A percentile compares a stretch with the other conserved stretches of the same genome.
Conservation (phyloP, 2,113 vertebrate species). For the Okapia johnstoni region DNA sequence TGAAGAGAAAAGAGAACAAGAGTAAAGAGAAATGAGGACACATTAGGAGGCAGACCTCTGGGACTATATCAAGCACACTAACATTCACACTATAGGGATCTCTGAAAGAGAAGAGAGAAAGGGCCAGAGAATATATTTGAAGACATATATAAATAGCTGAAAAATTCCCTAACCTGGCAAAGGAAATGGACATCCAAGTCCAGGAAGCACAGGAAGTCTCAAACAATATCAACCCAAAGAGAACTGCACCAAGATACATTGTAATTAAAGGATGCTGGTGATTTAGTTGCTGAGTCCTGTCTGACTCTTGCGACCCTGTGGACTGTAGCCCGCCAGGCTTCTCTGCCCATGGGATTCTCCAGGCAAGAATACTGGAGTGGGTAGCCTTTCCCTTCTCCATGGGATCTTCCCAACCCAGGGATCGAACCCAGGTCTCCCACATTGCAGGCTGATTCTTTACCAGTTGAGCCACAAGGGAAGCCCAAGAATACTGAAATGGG, state of each 20-base stretch:
- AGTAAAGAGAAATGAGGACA: not conserved
- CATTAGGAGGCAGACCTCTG: not conserved
- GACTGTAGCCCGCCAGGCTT: not conserved
- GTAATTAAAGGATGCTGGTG: not conserved
- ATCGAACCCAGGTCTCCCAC: not conserved
- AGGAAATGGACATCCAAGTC: not conserved
- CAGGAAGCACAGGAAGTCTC: not conserved
- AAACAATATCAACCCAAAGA: not conserved
- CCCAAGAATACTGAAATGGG: not conserved
- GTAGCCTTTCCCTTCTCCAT: not conserved
- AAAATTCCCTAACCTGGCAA: not conserved
- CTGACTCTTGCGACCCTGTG: not conserved
- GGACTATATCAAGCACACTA: not conserved
- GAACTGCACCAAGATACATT: no score
- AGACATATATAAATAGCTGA: not conserved
- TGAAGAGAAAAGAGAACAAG: not conserved
- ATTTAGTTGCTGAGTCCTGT: not conserved
- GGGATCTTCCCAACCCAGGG: not conserved
- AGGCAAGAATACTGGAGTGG: not conserved
- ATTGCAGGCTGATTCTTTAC: not conserved
- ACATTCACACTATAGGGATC: not conserved
- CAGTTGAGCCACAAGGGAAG: not conserved
- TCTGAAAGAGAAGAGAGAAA: not conserved
- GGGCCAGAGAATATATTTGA: not conserved
- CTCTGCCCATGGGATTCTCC: not conserved